These are phyloP conservation scores for Megaceryle alcyon DNA, from an alignment of 2,797 vertebrate species.

Conservation along the genomic window DNA sequence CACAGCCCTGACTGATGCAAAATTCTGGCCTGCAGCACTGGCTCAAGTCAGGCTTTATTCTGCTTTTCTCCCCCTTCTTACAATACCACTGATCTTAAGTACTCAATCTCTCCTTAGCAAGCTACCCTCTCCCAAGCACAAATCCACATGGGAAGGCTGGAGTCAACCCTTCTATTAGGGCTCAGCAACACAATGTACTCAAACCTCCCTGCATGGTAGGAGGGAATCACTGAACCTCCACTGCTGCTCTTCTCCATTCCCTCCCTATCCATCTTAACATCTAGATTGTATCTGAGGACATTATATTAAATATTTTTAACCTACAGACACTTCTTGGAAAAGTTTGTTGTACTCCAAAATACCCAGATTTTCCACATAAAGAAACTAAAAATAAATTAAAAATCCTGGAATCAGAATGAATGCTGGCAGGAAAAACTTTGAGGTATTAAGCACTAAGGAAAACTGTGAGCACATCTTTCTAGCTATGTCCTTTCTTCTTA, in stretches of 20 bases:
- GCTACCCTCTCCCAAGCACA: background rate
- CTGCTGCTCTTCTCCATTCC: background rate
- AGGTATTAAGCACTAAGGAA: background rate
- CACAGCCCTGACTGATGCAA: background rate
- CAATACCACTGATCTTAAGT: background rate
- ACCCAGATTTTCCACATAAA: background rate
- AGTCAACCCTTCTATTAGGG: background rate
- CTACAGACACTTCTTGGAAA: conserved; percentile 11
- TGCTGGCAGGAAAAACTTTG: background rate
- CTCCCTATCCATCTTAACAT: background rate
- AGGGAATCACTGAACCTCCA: background rate
- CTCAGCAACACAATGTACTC: background rate
- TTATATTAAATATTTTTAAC: conserved; percentile 24
- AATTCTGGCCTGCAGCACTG: background rate
- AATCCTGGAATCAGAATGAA: background rate
- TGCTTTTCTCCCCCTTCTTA: too few relatives aligned
- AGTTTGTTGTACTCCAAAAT: background rate
- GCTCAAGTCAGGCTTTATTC: background rate
- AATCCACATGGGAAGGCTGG: background rate
- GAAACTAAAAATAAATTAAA: conserved; percentile 30
- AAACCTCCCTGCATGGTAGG: accelerated
- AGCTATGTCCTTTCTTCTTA: background rate
- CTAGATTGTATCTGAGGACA: background rate
- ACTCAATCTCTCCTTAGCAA: background rate
- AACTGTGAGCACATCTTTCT: background rate